Conservation (phyloP, 2,797 vertebrate species). For the Okamejei kenojei region DNA sequence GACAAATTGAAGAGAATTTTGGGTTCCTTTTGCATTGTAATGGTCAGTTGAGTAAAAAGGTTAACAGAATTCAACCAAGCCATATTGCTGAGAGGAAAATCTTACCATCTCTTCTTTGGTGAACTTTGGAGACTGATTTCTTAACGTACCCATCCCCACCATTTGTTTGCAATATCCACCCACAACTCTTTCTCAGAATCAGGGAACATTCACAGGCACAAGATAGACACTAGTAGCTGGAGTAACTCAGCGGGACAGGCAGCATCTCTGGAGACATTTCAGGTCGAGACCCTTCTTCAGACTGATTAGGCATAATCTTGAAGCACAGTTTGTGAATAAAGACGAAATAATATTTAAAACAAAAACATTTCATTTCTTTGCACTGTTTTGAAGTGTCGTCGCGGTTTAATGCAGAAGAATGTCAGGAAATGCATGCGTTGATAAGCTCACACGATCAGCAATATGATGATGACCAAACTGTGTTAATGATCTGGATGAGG, state of each 20-base stretch:
- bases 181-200: neutral
- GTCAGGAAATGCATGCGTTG: no score
- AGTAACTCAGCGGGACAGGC: no score
- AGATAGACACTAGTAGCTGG: no score
- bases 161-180: neutral
- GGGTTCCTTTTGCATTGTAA: neutral
- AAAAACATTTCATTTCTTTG: no score
- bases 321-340: neutral
- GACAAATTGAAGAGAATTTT: neutral
- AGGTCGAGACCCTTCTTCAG: neutral
- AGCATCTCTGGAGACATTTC: no score
- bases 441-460: neutral
- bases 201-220: neutral
- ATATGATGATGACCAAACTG: neutral
- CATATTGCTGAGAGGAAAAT: neutral
- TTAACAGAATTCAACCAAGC: neutral
- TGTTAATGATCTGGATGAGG: neutral
- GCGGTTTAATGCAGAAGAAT: neutral
- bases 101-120: no score
- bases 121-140: neutral
- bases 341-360: neutral
- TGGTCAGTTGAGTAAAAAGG: neutral
- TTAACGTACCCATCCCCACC: neutral
- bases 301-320: neutral
- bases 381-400: neutral